Conservation (phyloP, 2,888 invertebrate genomes). For the Sclerodermus sp. region DNA sequence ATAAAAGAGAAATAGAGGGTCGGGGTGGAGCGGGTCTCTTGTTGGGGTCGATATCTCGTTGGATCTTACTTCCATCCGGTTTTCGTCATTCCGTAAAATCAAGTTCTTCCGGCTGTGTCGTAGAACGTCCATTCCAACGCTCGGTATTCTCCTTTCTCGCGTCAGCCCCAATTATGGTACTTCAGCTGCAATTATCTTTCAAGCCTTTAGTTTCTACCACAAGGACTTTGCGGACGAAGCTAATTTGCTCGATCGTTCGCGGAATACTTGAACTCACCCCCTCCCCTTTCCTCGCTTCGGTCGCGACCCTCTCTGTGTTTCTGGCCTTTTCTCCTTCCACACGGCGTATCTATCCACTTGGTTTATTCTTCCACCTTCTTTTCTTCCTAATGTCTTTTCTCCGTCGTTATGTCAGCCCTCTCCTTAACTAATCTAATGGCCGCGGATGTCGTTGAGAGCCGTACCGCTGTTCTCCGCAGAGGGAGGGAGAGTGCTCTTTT, state of each 20-base stretch:
- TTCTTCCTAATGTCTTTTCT: background rate
- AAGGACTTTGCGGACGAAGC: conserved; percentile 21
- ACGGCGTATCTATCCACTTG: no score
- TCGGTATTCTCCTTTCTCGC: conserved; percentile 5
- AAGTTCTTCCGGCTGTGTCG: conserved; percentile 27
- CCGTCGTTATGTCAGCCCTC: background rate
- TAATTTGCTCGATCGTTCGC: conserved; percentile 30
- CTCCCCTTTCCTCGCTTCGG: background rate
- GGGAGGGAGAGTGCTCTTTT: no score
- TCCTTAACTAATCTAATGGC: conserved; percentile 9
- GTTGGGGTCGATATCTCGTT: conserved; percentile 6
- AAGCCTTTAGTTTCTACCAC: conserved; percentile 20
- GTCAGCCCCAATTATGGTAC: conserved; percentile 20
- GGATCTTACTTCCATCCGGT: conserved; percentile 22
- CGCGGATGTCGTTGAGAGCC: background rate
- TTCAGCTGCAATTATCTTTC: conserved; percentile 36
- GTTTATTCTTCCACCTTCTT: background rate
- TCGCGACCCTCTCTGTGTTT: background rate
- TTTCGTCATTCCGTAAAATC: conserved; percentile 19
- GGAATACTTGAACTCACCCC: conserved; percentile 18
- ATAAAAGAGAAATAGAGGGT: no score
- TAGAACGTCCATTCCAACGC: conserved; percentile 14
- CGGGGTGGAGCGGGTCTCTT: no score
- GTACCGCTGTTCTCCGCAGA: no score
- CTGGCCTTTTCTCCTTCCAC: conserved; percentile 2